Conservation (phyloP, 2,888 invertebrate species). For the Orchesellides sinensis region DNA sequence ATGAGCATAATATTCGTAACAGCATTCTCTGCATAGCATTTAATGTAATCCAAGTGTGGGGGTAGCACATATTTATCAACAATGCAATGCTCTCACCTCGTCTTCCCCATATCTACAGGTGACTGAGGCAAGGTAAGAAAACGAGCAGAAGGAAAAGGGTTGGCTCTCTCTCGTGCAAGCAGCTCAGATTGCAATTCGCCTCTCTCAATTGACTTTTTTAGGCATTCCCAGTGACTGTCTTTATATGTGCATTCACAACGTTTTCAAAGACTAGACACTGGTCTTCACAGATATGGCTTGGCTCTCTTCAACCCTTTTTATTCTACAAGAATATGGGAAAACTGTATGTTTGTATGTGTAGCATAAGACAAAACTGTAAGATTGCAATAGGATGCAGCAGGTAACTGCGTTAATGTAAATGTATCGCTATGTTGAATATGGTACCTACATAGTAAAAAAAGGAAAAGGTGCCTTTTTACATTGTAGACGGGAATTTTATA, state of each 20-base stretch:
- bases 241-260: neutral
- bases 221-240: neutral
- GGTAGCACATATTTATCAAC: too few relatives aligned
- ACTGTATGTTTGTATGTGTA: neutral
- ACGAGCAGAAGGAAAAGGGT: constrained; percentile 24
- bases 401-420: constrained; percentile 2
- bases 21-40: too few relatives aligned
- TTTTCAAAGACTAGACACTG: constrained; percentile 1
- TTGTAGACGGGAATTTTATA: neutral
- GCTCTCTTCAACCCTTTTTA: neutral
- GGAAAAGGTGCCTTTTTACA: constrained; percentile 33
- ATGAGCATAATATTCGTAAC: too few relatives aligned
- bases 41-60: too few relatives aligned
- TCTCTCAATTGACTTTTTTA: constrained; percentile 55
- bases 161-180: constrained; percentile 7
- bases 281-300: constrained; percentile 11
- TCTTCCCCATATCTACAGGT: too few relatives aligned
- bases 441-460: neutral
- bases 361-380: constrained; percentile 7
- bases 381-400: constrained; percentile 10
- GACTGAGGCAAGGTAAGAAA: neutral
- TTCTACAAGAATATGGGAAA: constrained; percentile 2
- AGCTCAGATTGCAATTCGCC: constrained; percentile 39
- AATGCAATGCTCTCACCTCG: neutral
- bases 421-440: neutral